A percentile compares a stretch with the other conserved stretches of the same genome.
phyloP scores from a whole-genome alignment of 2,113 vertebrate species.

The Ciconia boyciana region DNA sequence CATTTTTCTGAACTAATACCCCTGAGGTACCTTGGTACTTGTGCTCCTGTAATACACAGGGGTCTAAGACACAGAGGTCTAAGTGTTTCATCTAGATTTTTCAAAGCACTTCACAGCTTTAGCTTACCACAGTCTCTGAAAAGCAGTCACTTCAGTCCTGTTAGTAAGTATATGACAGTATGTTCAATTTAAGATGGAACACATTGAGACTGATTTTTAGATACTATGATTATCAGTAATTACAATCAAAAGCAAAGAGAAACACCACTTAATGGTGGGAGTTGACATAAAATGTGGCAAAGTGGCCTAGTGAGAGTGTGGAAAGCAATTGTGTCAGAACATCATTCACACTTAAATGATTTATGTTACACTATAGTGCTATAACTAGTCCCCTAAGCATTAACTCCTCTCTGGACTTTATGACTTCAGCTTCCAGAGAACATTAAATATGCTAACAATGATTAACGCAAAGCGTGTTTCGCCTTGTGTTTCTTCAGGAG shows the following conservation, averaged over 20 bases:
- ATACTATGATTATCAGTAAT: neutral
- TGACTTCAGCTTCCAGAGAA: neutral
- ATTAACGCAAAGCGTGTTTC: neutral
- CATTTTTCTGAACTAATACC: neutral
- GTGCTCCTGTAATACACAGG: neutral
- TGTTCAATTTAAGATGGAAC: neutral
- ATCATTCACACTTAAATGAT: neutral
- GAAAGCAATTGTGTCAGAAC: neutral
- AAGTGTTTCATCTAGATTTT: neutral
- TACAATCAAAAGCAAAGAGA: neutral
- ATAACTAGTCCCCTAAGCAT: neutral
- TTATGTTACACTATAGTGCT: neutral
- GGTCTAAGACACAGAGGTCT: neutral
- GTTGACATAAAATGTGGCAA: neutral
- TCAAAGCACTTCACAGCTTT: neutral
- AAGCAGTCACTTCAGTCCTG: neutral
- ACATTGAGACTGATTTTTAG: neutral
- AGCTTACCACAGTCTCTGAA: neutral
- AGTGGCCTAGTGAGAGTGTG: neutral
- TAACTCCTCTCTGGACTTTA: neutral
- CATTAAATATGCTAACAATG: neutral
- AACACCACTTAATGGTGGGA: neutral
- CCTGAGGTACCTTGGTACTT: neutral
- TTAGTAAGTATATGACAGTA: neutral
- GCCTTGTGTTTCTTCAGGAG: neutral